Conservation (phyloP, 2,888 invertebrate genomes). For the Pheosia gnoma region DNA sequence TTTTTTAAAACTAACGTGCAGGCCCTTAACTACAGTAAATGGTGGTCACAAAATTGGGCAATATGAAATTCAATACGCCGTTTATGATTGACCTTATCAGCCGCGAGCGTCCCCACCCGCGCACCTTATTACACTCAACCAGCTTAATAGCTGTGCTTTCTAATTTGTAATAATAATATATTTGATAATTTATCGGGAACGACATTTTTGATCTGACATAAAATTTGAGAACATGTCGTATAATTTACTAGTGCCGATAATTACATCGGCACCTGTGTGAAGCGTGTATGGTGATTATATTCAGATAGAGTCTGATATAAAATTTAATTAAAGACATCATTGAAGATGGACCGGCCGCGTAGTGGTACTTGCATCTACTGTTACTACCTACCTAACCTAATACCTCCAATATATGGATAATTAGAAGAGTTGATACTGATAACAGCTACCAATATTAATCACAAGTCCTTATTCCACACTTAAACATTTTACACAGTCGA, state of each 20-base stretch:
- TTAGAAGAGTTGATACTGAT: no score
- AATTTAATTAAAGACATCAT: constrained; percentile 6
- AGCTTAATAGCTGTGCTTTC: constrained; percentile 50
- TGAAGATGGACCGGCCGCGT: not conserved
- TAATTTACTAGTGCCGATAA: constrained; percentile 31
- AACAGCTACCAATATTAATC: no score
- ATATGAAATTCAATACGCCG: constrained; percentile 50
- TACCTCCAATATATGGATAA: no score
- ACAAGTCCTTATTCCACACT: no score
- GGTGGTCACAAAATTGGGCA: constrained; percentile 43
- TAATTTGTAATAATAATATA: constrained; percentile 43
- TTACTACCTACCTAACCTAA: no score
- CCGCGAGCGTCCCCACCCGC: constrained; percentile 34
- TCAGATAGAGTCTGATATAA: constrained; percentile 5
- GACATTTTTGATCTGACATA: constrained; percentile 39
- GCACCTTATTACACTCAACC: constrained; percentile 44
- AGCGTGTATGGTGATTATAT: constrained; percentile 2
- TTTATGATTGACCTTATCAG: constrained; percentile 57
- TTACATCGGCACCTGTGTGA: constrained; percentile 14
- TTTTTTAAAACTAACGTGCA: constrained; percentile 7
- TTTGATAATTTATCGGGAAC: constrained; percentile 42
- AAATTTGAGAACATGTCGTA: constrained; percentile 34
- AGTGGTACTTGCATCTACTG: not conserved
- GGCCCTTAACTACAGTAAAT: constrained; percentile 27
- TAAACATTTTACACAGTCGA: no score